Evolutionary conservation across 2,113 vertebrate species (phyloP).

Genomic region (Chloebia gouldiae): DNA sequence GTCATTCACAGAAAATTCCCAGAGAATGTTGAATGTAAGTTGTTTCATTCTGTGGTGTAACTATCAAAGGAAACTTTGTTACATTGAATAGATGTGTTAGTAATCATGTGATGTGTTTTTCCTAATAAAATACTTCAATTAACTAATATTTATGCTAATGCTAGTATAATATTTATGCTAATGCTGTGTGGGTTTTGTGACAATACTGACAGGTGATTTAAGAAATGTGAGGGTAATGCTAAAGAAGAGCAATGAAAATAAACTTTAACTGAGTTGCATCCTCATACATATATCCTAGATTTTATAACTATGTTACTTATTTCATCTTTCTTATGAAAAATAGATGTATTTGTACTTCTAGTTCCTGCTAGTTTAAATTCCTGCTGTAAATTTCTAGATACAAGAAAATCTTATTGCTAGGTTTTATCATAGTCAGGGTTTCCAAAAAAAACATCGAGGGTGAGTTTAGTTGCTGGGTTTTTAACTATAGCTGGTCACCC

Average conservation of each 20-base stretch:
- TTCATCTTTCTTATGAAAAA: not conserved
- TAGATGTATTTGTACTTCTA: not conserved
- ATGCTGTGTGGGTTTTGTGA: not conserved
- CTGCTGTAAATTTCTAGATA: not conserved
- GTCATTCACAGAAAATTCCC: slow-evolving; percentile 93
- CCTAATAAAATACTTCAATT: not conserved
- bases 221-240: not conserved
- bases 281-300: not conserved
- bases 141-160: not conserved
- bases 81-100: not conserved
- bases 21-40: slow-evolving; percentile 94
- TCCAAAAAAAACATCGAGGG: not conserved
- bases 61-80: not conserved
- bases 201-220: not conserved
- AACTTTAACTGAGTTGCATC: not conserved
- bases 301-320: not conserved
- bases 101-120: not conserved
- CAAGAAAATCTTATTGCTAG: not conserved
- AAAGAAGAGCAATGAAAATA: not conserved
- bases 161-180: not conserved
- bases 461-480: not conserved
- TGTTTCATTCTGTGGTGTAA: not conserved
- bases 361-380: not conserved
- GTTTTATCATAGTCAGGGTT: not conserved
- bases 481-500: not conserved